Base-by-base conservation (phyloP, 1,140 invertebrate genomes). In the Leptinotarsa lineolata region DNA sequence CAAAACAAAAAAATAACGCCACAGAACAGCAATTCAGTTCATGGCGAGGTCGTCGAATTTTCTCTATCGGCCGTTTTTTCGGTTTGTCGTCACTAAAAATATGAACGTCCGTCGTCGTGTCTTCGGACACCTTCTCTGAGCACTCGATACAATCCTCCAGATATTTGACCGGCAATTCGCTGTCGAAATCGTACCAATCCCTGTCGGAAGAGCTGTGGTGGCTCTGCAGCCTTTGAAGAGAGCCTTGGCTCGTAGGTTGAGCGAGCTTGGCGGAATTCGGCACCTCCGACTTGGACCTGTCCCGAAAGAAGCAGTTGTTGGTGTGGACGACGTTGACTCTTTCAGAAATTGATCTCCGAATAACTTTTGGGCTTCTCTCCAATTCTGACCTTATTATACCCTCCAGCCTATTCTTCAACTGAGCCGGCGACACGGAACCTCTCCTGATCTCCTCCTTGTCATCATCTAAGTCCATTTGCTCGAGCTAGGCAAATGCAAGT, bases 401-500 rank as follows among this genome's bases (percentile, higher is more conserved):
- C 67, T 84, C 83, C 46, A 84, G 72, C 45, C 80, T 78, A 65
- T 70, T 77, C 73, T 82, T 83, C 8, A 84, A 74, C 70, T 82
- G 77, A 20, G 73, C 72, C 0, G 83, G 80, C 16, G 81, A 81
- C 3, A 84, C 79, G 5, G 82, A 80, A 45, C 69, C 78, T 59
- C 72, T 60, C 22, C 63, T 61, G 22, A 54, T 72, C 6, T 75
- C 68, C 20, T 73, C 68, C 44, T 70, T 67, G 21, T 5, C 60
- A 5, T 73, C 59, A n/a, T 70, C 61, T n/a, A 59, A 48, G 18
- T 68, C 66, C 20, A 76, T 74, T 30, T 71, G 68, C 18, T 77
- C 18, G 66, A 48, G 18, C 77, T 75, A 76, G 88, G 86, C 75
- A 89, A 88, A 12, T 92, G 91, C 66, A 91, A 91, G 76, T 90